A percentile compares a stretch with the other conserved stretches of the same genome.
These are phyloP conservation scores for Simalia tracyae DNA, from an alignment of 2,797 vertebrate species.

Conservation along the genomic window DNA sequence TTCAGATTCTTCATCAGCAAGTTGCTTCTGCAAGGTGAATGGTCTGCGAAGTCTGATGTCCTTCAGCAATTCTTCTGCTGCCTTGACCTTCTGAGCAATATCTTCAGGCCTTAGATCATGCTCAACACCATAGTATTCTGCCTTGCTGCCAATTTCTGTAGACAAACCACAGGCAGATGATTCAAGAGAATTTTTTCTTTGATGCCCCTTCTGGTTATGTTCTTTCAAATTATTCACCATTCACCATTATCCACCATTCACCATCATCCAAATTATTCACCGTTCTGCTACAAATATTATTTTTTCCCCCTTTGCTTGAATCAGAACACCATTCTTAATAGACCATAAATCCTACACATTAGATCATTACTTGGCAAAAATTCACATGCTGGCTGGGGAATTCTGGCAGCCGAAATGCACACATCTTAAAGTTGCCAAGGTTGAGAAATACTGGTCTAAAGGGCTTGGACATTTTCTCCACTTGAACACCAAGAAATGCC, in stretches of 20 bases:
- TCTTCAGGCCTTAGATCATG: slow-evolving; percentile 83
- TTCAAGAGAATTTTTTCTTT: background rate
- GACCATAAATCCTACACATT: background rate
- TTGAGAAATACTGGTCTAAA: background rate
- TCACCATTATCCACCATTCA: background rate
- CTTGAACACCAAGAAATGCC: background rate
- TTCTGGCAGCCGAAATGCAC: background rate
- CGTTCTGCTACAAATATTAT: background rate
- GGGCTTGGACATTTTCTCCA: background rate
- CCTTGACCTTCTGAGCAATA: slow-evolving; percentile 70
- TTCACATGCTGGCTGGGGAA: background rate
- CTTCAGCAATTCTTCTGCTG: slow-evolving; percentile 79
- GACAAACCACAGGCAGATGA: slow-evolving; percentile 20
- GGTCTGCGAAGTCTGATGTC: slow-evolving; percentile 80
- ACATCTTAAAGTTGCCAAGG: background rate
- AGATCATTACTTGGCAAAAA: background rate
- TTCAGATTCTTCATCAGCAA: slow-evolving; percentile 78
- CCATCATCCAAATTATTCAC: background rate
- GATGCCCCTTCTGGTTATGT: background rate
- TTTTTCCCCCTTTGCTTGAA: background rate
- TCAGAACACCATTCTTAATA: background rate
- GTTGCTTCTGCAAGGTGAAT: slow-evolving; percentile 76
- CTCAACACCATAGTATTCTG: slow-evolving; percentile 84
- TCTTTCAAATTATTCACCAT: background rate
- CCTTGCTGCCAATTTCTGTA: slow-evolving; percentile 88